Base-by-base conservation (phyloP, 2,113 vertebrate genomes). In the Neogale vison region DNA sequence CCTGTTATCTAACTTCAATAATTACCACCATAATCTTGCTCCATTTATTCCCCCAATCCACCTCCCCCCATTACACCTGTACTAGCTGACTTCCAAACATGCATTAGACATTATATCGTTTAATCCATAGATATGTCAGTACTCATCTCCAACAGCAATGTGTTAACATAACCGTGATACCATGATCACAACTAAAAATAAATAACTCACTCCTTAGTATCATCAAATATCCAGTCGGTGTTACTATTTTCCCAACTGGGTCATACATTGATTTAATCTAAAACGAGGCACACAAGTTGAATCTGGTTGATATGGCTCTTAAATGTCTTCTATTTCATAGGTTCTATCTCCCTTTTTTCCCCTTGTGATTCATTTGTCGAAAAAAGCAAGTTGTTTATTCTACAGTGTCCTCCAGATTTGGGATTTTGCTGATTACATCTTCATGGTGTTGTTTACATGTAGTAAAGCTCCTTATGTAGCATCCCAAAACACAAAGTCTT, bases 101-200 rank as follows among this genome's bases (percentile, higher is more conserved):
- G 63, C 81, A 55, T 80, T 85, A 86, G 50, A 63, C 31, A 86
- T 57, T 18, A 42, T 55, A 65, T 87, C 8, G 31, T 55, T 95
- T 93, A 79, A 96, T 63, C 29, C 72, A 90, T 45, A 86, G 23
- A 86, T 57, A 67, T 87, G 63, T 93, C 42, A 90, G 72, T 79
- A 96, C 15, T 94, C 24, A 67, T 50, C 45, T 95, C 80, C 80
- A 59, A 94, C 88, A 85, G 20, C 57, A 90, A 71, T 76, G 55
- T 36, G 23, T 39, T 34, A 67, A 61, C 13, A 65, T 79, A 93
- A 86, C 36, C n/a, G 87, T 15, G 67, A 42, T 71, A 85, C 42
- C 29, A 76, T 61, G 65, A 81, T 59, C 15, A 36, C 90, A 90
- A 47, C 39, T 55, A 67, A 82, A 95, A 93, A 47, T 47, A 47